phyloP scores from a whole-genome alignment of 2,113 vertebrate genomes.

The Zosterops borbonicus region DNA sequence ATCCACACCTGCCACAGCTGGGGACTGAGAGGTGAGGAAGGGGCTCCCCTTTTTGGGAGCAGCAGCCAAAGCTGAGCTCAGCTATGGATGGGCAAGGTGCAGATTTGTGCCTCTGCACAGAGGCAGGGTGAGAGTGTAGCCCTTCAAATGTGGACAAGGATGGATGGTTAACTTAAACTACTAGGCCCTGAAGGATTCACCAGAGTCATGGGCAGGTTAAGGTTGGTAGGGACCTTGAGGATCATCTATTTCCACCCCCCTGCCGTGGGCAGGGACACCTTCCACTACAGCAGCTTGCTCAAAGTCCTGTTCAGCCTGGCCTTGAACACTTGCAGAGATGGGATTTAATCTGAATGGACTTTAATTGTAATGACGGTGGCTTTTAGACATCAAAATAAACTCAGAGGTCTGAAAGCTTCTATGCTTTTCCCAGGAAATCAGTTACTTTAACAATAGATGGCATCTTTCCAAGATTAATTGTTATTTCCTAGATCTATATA shows the following conservation, averaged over 20 bases:
- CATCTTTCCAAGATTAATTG: background rate
- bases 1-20: background rate
- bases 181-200: background rate
- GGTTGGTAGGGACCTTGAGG: background rate
- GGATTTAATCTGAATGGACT: background rate
- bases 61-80: background rate
- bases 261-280: background rate
- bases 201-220: background rate
- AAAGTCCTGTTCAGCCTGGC: background rate
- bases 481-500: background rate
- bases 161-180: background rate
- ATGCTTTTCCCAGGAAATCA: background rate
- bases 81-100: fast-evolving
- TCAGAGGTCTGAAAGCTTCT: background rate
- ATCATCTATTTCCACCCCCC: background rate
- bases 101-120: background rate
- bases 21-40: fast-evolving
- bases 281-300: background rate
- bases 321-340: background rate
- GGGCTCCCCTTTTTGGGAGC: background rate
- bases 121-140: background rate
- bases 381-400: background rate
- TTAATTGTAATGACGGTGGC: background rate
- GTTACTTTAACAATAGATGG: background rate
- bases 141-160: background rate